Evolutionary conservation across 1,140 invertebrate genomes (phyloP), one percentile per base, ranked within the genome.

Genomic region (Laodelphax striatellus): DNA sequence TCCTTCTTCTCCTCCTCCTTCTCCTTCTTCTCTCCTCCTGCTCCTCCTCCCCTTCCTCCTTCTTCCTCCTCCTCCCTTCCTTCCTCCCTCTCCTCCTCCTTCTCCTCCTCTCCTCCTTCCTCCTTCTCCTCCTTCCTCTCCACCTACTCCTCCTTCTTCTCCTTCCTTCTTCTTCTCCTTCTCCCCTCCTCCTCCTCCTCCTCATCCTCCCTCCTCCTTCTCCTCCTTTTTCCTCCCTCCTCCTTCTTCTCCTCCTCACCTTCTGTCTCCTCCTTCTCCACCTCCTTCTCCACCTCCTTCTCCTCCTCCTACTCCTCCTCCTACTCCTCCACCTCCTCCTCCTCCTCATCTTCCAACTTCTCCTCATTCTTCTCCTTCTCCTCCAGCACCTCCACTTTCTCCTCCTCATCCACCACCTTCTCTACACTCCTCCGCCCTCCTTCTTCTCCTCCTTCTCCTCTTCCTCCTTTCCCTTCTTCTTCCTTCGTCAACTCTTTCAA

Each of bases 301-400:
- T n/a, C n/a, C n/a, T n/a, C n/a, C n/a, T n/a, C n/a, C n/a, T n/a
- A n/a, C n/a, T n/a, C n/a, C n/a, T n/a, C n/a, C n/a, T n/a, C n/a
- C n/a, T n/a, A n/a, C n/a, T n/a, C n/a, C n/a, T n/a, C n/a, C n/a
- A n/a, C n/a, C n/a, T n/a, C n/a, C n/a, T n/a, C n/a, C n/a, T n/a
- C n/a, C n/a, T n/a, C n/a, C n/a, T n/a, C n/a, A n/a, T n/a, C n/a
- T n/a, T n/a, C n/a, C n/a, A n/a, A n/a, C n/a, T n/a, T n/a, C n/a
- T n/a, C n/a, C n/a, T n/a, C n/a, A n/a, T n/a, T n/a, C 55, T 59
- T 60, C 53, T 17, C 43, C n/a, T 61, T 61, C 55, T n/a, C 59
- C n/a, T n/a, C n/a, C n/a, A n/a, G n/a, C n/a, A n/a, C n/a, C n/a
- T n/a, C n/a, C n/a, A n/a, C n/a, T n/a, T n/a, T n/a, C n/a, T n/a